These are phyloP conservation scores for Manis crassicaudata DNA, from an alignment of 2,797 vertebrate species.

Conservation along the genomic window DNA sequence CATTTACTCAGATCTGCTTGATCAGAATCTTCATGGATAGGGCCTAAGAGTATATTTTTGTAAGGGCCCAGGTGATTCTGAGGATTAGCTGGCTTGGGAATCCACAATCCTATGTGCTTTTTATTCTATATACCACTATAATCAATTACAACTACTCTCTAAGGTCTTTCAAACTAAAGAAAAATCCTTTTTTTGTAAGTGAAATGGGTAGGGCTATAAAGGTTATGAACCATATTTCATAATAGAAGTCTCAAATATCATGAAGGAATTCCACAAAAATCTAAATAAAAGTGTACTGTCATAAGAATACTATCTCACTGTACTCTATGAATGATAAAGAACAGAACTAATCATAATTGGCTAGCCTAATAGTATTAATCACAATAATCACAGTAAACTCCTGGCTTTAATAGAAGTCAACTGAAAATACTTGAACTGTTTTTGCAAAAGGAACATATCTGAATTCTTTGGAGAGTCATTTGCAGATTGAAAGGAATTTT, in stretches of 20 bases:
- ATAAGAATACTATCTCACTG: slow-evolving; percentile 78
- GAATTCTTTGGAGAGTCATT: slow-evolving; percentile 38
- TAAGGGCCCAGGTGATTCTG: neutral
- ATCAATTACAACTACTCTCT: neutral
- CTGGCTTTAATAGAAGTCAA: slow-evolving; percentile 39
- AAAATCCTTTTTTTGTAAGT: neutral
- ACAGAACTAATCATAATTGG: slow-evolving; percentile 80
- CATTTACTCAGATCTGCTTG: no score
- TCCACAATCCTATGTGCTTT: neutral
- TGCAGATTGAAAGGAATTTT: slow-evolving; percentile 33
- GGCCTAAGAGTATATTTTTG: neutral
- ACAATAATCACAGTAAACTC: slow-evolving; percentile 77
- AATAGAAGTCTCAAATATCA: slow-evolving; percentile 69
- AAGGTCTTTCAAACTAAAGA: neutral
- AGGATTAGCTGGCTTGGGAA: neutral
- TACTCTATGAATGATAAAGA: slow-evolving; percentile 76
- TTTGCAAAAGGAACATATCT: slow-evolving; percentile 2
- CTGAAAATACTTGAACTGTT: slow-evolving; percentile 1
- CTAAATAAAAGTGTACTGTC: slow-evolving; percentile 81
- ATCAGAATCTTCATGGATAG: no score
- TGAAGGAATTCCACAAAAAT: slow-evolving; percentile 75
- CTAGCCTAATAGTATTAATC: slow-evolving; percentile 75
- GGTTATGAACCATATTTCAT: slow-evolving; percentile 68
- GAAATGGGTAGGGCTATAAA: neutral
- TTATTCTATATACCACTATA: neutral